phyloP scores from a whole-genome alignment of 2,797 vertebrate species.

The Gallirallus australis region DNA sequence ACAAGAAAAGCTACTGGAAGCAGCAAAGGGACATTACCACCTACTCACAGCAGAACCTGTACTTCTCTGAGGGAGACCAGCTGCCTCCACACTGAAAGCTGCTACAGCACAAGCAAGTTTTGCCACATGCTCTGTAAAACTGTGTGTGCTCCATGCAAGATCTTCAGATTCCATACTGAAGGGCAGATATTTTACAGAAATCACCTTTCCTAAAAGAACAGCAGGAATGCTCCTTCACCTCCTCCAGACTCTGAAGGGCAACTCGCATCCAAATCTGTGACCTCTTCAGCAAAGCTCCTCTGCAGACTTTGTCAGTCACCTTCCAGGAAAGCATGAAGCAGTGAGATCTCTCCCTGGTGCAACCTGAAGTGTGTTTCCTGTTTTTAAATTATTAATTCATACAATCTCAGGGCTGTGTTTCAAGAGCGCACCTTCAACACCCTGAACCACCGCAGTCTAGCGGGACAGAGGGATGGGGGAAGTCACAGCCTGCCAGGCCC shows the following conservation, averaged over 20 bases:
- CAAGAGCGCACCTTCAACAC: not conserved
- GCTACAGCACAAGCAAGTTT: not conserved
- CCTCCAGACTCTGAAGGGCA: not conserved
- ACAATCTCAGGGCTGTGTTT: not conserved
- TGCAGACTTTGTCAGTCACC: not conserved
- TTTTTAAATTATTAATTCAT: not conserved
- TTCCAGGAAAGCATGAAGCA: not conserved
- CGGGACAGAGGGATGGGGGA: not conserved
- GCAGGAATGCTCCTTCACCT: not conserved
- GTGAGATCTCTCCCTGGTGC: not conserved
- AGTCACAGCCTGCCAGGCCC: not conserved
- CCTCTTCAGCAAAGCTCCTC: not conserved
- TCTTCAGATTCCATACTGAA: not conserved
- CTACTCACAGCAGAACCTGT: not conserved
- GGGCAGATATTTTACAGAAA: not conserved
- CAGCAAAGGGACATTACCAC: not conserved
- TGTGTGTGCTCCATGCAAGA: fast-evolving
- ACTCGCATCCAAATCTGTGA: not conserved
- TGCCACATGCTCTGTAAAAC: not conserved
- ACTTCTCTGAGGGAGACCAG: not conserved
- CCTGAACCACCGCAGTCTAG: fast-evolving
- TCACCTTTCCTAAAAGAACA: not conserved
- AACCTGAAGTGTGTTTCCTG: not conserved
- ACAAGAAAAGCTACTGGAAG: not conserved
- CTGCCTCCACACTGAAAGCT: not conserved